Evolutionary conservation across 2,888 invertebrate species (phyloP).

Genomic region (Trissonchulus latispiculum): DNA sequence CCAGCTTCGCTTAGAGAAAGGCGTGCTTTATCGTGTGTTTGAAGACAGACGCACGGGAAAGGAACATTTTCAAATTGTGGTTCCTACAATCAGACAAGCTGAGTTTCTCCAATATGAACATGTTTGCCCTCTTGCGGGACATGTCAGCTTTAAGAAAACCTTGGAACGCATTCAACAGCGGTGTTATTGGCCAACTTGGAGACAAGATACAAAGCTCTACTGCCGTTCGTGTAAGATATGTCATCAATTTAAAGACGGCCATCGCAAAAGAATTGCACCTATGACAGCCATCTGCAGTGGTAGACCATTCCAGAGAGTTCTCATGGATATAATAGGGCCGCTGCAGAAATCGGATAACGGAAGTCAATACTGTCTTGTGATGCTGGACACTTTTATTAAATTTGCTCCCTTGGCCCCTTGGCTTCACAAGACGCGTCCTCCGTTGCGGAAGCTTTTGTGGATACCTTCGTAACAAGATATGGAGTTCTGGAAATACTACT

Average conservation of each 20-base stretch:
- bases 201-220: not conserved
- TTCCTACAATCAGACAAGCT: not conserved
- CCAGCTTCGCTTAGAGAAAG: not conserved
- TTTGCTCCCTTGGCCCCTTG: no score
- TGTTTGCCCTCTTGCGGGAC: not conserved
- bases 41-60: not conserved
- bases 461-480: not conserved
- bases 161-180: not conserved
- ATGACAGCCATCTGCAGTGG: not conserved
- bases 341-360: not conserved
- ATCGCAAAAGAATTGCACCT: not conserved
- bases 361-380: not conserved
- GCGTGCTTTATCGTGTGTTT: not conserved
- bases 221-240: not conserved
- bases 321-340: not conserved
- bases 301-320: not conserved
- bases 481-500: not conserved
- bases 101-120: not conserved
- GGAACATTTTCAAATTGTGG: not conserved
- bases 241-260: not conserved
- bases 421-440: not conserved
- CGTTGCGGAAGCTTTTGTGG: not conserved
- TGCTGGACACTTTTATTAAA: not conserved
- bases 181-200: not conserved
- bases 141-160: not conserved